A percentile compares a stretch with the other conserved stretches of the same genome.
Conservation (phyloP, 2,888 invertebrate genomes). For the Eupithecia dodoneata region DNA sequence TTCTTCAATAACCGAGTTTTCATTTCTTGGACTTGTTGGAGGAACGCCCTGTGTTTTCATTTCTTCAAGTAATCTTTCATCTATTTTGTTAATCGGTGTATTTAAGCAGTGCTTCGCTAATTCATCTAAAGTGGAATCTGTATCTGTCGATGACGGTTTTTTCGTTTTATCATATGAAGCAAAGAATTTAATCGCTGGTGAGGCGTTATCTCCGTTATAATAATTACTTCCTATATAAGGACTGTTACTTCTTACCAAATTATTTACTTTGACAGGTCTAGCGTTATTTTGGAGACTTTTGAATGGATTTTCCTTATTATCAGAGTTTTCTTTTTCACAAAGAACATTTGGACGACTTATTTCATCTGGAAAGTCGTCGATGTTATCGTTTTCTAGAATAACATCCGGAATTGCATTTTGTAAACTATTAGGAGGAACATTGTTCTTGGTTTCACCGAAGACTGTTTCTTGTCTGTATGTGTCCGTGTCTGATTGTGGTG, state of each 20-base stretch:
- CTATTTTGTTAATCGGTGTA: slow-evolving; percentile 50
- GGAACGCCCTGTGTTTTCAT: slow-evolving; percentile 51
- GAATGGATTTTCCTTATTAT: neutral
- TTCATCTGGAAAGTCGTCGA: neutral
- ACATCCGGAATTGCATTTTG: neutral
- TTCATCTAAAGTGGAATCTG: slow-evolving; percentile 46
- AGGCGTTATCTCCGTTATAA: neutral
- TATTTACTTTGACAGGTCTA: neutral
- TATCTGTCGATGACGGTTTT: slow-evolving; percentile 25
- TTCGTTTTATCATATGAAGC: slow-evolving; percentile 19
- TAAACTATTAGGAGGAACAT: neutral
- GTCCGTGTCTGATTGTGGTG: neutral
- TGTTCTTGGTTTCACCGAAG: neutral
- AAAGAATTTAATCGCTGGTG: slow-evolving; percentile 25
- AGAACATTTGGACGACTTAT: neutral
- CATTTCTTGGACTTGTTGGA: slow-evolving; percentile 26
- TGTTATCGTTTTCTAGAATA: neutral
- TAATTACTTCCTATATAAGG: neutral
- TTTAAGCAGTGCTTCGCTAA: slow-evolving; percentile 54
- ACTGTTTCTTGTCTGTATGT: neutral
- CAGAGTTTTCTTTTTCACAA: neutral
- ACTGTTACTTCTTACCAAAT: neutral
- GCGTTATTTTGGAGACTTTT: neutral
- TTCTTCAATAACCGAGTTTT: slow-evolving; percentile 32
- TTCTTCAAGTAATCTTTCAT: slow-evolving; percentile 53